These are phyloP conservation scores for Hipposideros larvatus DNA, from an alignment of 2,797 vertebrate species.

Conservation along the genomic window DNA sequence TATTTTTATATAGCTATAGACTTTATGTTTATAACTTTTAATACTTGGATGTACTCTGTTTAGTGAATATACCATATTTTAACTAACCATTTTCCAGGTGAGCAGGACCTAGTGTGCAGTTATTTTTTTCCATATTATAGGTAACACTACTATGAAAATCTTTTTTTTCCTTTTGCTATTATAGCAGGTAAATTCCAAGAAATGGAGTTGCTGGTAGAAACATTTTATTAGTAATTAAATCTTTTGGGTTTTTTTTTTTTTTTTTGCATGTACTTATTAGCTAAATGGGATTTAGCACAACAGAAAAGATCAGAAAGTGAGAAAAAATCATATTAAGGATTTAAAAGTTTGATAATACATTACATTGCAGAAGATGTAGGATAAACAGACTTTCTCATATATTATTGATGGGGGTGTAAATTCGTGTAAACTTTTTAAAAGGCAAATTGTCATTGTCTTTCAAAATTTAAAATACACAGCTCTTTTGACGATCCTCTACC, in stretches of 20 bases:
- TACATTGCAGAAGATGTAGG: background rate
- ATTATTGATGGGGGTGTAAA: background rate
- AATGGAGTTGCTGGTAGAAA: constrained; percentile 22
- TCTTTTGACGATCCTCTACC: constrained; percentile 5
- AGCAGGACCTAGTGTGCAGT: background rate
- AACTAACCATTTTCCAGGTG: background rate
- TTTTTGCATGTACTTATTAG: constrained; percentile 4
- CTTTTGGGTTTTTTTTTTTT: background rate
- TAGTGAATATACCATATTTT: background rate
- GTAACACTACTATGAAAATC: background rate
- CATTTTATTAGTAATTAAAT: constrained; percentile 52
- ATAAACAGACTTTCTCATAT: background rate
- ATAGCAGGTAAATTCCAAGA: constrained; percentile 25
- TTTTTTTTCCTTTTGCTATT: constrained; percentile 2
- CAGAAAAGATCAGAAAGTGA: background rate
- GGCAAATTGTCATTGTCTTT: background rate
- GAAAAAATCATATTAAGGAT: background rate
- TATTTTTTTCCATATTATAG: constrained; percentile 2
- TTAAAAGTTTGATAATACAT: background rate
- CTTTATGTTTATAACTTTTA: background rate
- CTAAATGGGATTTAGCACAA: constrained; percentile 1
- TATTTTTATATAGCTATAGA: constrained; percentile 36
- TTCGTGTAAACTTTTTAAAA: constrained; percentile 14
- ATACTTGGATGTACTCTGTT: background rate
- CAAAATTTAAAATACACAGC: background rate